Conservation (phyloP, 1,140 invertebrate genomes). For the Lithobius niger region DNA sequence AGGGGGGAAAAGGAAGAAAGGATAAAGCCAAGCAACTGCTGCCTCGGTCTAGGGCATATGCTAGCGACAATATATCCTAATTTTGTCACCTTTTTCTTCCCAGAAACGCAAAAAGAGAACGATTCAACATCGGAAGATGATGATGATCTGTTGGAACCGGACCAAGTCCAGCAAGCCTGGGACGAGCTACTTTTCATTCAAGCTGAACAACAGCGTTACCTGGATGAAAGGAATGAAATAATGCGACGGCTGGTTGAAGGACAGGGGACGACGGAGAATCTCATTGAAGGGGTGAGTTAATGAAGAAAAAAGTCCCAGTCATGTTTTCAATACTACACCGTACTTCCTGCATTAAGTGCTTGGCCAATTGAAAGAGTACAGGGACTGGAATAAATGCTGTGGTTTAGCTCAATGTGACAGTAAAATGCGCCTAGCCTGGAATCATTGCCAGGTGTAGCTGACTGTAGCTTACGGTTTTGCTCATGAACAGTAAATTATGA, state of each 20-base stretch:
- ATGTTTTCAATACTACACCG: too few species aligned
- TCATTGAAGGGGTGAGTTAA: not conserved
- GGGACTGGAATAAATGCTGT: too few species aligned
- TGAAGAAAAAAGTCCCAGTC: too few species aligned
- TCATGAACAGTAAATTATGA: too few species aligned
- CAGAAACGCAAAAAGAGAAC: constrained; percentile 21
- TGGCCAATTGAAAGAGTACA: too few species aligned
- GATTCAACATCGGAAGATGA: constrained; percentile 19
- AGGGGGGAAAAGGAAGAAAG: too few species aligned
- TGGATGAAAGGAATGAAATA: constrained; percentile 53
- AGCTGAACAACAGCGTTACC: constrained; percentile 65
- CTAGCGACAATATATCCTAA: constrained; percentile 5
- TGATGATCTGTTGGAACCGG: constrained; percentile 41
- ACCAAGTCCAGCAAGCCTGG: constrained; percentile 67
- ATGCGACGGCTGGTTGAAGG: not conserved
- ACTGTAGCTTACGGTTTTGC: too few species aligned
- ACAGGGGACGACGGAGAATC: not conserved
- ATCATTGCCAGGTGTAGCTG: too few species aligned
- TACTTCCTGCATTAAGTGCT: too few species aligned
- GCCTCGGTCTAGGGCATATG: constrained; percentile 18
- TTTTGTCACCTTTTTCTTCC: constrained; percentile 1
- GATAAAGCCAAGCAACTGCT: too few species aligned
- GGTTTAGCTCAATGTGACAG: too few species aligned
- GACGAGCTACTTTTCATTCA: constrained; percentile 67
- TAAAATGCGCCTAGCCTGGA: too few species aligned